phyloP scores from a whole-genome alignment of 2,797 vertebrate species.

The Acomys russatus region DNA sequence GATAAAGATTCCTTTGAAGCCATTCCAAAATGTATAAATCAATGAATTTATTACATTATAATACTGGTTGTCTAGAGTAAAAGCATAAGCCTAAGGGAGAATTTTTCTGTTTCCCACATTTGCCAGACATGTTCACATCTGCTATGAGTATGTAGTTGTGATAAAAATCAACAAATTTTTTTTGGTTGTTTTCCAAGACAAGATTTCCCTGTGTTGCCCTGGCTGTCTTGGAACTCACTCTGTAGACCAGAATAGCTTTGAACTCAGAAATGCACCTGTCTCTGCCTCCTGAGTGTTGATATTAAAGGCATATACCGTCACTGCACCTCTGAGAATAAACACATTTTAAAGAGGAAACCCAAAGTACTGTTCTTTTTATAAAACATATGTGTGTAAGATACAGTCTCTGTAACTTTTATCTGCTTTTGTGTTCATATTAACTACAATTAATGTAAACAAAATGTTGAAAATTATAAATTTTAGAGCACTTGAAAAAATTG shows the following conservation, averaged over 20 bases:
- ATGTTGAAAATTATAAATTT: background rate
- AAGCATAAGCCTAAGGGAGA: background rate
- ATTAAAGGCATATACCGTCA: background rate
- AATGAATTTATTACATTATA: background rate
- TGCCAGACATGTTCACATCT: background rate
- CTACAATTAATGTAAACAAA: background rate
- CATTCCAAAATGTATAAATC: background rate
- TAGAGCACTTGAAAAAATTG: too few species aligned
- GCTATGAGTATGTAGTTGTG: background rate
- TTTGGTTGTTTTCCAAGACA: background rate
- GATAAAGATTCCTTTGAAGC: too few species aligned
- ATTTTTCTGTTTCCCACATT: background rate
- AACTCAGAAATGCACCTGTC: background rate
- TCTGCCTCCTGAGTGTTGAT: background rate
- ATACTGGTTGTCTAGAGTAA: background rate
- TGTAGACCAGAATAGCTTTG: background rate
- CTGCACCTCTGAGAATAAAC: background rate
- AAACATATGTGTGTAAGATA: background rate
- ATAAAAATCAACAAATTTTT: background rate
- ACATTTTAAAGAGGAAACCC: background rate
- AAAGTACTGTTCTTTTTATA: background rate
- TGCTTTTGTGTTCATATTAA: background rate
- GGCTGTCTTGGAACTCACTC: background rate
- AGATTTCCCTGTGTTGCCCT: background rate
- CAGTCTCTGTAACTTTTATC: background rate